Percentiles rank a stretch among this genome's conserved stretches.
Conservation (phyloP, 2,888 invertebrate genomes). For the Drosophila paranaensis region DNA sequence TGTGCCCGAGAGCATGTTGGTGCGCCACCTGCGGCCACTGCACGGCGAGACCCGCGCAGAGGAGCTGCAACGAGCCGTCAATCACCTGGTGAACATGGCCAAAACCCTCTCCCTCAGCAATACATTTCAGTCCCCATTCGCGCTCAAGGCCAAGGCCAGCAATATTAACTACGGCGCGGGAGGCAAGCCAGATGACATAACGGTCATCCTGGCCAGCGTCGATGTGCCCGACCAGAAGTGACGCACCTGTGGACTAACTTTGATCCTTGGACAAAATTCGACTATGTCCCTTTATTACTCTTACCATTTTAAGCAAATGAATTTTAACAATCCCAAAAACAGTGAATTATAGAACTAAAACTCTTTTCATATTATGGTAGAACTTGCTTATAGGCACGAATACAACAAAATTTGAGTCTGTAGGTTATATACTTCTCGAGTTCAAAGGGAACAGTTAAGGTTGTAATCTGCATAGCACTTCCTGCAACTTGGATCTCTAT, state of each 20-base stretch:
- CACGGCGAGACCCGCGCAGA: constrained; percentile 16
- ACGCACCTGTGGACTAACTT: neutral
- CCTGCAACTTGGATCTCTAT: neutral
- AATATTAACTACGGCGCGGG: constrained; percentile 36
- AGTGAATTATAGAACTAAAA: neutral
- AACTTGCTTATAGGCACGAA: too few relatives aligned
- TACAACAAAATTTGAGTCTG: neutral
- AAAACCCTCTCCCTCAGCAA: constrained; percentile 31
- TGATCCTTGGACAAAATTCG: neutral
- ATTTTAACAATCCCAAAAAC: neutral
- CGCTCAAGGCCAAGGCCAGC: constrained; percentile 44
- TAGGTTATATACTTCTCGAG: neutral
- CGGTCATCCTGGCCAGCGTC: constrained; percentile 64
- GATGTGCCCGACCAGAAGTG: constrained; percentile 11
- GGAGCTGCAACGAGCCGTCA: constrained; percentile 47
- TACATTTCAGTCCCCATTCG: constrained; percentile 55
- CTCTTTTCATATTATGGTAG: neutral
- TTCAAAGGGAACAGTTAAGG: neutral
- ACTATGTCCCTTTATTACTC: neutral
- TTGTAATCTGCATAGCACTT: neutral
- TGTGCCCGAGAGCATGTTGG: constrained; percentile 94
- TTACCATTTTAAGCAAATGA: neutral
- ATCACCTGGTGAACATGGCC: constrained; percentile 50
- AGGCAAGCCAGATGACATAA: constrained; percentile 69
- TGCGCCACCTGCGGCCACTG: constrained; percentile 91